Base-by-base conservation (phyloP, 1,140 invertebrate species). In the Lethocerus indicus region DNA sequence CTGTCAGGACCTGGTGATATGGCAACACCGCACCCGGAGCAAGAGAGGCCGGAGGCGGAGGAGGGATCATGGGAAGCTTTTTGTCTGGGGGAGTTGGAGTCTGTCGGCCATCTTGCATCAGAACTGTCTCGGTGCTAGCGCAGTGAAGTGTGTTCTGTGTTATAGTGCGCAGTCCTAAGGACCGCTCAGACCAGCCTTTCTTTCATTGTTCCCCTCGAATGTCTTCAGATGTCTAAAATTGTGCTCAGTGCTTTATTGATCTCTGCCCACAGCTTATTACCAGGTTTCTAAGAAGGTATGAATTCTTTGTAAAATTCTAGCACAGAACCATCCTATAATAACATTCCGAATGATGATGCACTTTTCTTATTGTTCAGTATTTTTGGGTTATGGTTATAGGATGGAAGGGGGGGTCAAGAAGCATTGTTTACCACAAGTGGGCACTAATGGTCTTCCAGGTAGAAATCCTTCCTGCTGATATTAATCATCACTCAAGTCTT, bases 51-150 rank as follows among this genome's bases (percentile, higher is more conserved):
- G 18, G 43, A 25, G 39, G 43, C 35, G 47, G 52, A 52, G 41
- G 46, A 52, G 49, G 55, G 47, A 52, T n/a, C n/a, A n/a, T n/a
- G n/a, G 50, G 48, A 41, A 32, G 39, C 40, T 16, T 18, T 47
- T 44, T 44, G 27, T 44, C 42, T 44, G 26, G 23, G 36, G 7
- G 23, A 9, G 36, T 18, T 20, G 16, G n/a, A 13, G 26, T 25
- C 40, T 12, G 50, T 44, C 50, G 35, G 50, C 50, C 50, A 51
- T 51, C 50, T 51, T 51, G 50, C 26, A 39, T 37, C 50, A 40
- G 43, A 46, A 51, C 42, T 27, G 29, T 44, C 29, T 27, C 42
- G 42, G 42, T 13, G 25, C 25, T 27, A 25, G 42, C 29, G 27
- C 14, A 44, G 42, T 44, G 42, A 27, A 44, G 42, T 44, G 42